phyloP scores from a whole-genome alignment of 2,797 vertebrate species.

The Sebastes baramenuke region DNA sequence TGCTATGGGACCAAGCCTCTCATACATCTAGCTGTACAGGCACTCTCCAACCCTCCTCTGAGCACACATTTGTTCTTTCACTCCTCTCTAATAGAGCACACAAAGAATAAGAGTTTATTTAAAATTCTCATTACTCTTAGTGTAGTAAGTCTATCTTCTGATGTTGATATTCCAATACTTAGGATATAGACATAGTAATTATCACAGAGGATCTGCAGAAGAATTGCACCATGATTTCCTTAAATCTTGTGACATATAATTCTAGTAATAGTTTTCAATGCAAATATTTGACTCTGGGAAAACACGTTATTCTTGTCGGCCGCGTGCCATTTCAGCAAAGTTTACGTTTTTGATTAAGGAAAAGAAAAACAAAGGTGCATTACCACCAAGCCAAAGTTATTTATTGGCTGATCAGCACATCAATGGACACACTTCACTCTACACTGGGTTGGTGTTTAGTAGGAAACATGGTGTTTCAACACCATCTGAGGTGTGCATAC shows the following conservation, averaged over 20 bases:
- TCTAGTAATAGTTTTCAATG: neutral
- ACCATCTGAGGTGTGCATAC: neutral
- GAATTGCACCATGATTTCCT: neutral
- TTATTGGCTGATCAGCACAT: neutral
- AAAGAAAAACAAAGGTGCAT: neutral
- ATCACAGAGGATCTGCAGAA: neutral
- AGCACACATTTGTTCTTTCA: conserved; percentile 6
- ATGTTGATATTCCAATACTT: neutral
- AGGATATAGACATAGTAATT: neutral
- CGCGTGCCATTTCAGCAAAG: neutral
- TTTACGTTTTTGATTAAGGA: neutral
- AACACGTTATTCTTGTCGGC: neutral
- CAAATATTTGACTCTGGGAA: neutral
- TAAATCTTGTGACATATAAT: neutral
- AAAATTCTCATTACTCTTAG: neutral
- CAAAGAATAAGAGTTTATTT: neutral
- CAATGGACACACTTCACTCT: neutral
- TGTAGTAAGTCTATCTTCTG: neutral
- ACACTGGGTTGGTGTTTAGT: neutral
- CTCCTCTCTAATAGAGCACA: neutral
- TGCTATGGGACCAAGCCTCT: neutral
- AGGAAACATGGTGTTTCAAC: neutral
- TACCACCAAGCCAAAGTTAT: neutral
- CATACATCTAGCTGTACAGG: neutral
- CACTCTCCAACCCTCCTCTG: conserved; percentile 5